These are phyloP conservation scores for Rhagologus leucostigma DNA, from an alignment of 2,113 vertebrate genomes.

Conservation along the genomic window DNA sequence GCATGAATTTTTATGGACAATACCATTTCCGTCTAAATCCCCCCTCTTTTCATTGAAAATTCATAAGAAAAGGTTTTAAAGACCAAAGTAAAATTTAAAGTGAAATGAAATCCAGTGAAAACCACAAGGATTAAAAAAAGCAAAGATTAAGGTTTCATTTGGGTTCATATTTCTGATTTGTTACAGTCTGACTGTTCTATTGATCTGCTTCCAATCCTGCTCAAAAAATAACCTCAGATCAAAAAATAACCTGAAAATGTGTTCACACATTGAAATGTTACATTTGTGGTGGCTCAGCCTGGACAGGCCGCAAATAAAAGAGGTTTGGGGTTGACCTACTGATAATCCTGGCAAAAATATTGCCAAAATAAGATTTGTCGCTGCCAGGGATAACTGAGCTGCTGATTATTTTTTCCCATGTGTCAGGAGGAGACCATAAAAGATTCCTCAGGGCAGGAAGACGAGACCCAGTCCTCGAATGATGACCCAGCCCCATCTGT, in stretches of 20 bases:
- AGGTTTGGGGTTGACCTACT: not conserved
- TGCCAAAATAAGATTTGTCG: not conserved
- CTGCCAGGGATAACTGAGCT: not conserved
- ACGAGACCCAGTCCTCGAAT: slow-evolving; percentile 80
- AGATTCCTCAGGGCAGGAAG: slow-evolving; percentile 80
- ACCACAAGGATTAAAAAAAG: not conserved
- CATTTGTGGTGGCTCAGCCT: not conserved
- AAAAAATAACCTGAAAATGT: not conserved
- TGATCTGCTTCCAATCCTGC: not conserved
- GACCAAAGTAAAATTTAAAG: not conserved
- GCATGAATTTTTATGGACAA: not conserved
- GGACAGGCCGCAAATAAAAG: not conserved
- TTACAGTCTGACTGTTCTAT: not conserved
- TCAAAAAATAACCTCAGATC: not conserved
- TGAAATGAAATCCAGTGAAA: not conserved
- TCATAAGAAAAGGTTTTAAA: not conserved
- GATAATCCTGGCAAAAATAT: not conserved
- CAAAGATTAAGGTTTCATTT: not conserved
- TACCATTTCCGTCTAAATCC: not conserved
- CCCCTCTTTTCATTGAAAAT: not conserved
- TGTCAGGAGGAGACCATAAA: slow-evolving; percentile 83
- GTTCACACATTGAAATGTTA: not conserved
- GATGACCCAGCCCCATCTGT: slow-evolving; percentile 82
- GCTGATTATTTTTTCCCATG: not conserved
- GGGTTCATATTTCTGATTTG: not conserved